Evolutionary conservation across 2,113 vertebrate species (phyloP), one percentile per base, ranked within the genome.

Genomic region (Stigmatopora nigra): DNA sequence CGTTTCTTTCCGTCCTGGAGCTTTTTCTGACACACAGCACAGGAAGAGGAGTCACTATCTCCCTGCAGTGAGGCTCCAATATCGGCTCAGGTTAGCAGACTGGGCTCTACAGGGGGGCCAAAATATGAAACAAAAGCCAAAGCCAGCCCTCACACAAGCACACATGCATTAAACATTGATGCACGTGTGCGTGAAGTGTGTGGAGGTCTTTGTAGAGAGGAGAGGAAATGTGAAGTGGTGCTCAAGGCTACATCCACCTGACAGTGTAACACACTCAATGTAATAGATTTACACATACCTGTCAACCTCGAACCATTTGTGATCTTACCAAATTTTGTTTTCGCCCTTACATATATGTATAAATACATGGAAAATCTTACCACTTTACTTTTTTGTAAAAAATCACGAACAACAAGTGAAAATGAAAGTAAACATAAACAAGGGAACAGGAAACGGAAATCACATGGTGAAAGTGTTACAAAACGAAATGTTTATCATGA

Each of bases 41-140:
- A 31, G 22, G 36, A 60, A 60, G 58, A 19, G 36, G 36, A 60
- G 17, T 68, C 61, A n/a, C 66, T 82, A 75, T 73, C 68, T 44
- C 67, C 76, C 78, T 49, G 70, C 68, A 17, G 72, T 68, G 77
- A 62, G 74, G 68, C 70, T 56, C 67, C 70, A 35, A 60, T 63
- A 60, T 82, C 71, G 2, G 69, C 66, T 82, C 63, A 44, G 64
- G 69, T 82, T 74, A 66, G 70, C 44, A 75, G 67, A 77, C 72
- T 36, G 61, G 68, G 22, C 36, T 68, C 77, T 57, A 63, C 53
- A 15, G 79, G 78, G 77, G 61, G 76, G 57, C 57, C 6, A 65
- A 72, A 83, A 69, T 51, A 71, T 71, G 81, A 80, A 77, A 69
- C 72, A 66, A 52, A 31, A 31, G 14, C 65, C 64, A 49, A 65